These are phyloP conservation scores for Chunga burmeisteri DNA, from an alignment of 2,113 vertebrate species.

Conservation along the genomic window DNA sequence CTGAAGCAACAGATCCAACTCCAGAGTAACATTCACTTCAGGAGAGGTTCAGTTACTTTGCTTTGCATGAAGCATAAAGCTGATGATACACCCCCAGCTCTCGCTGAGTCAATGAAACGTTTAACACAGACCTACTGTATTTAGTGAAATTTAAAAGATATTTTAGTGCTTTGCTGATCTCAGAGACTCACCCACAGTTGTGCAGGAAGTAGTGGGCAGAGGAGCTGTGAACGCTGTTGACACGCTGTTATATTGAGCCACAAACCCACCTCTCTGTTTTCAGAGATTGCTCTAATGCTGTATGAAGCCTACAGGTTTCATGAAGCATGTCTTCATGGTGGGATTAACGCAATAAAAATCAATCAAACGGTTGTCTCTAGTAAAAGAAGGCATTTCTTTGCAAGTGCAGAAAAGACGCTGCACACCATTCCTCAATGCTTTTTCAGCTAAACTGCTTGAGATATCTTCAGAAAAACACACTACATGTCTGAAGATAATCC, in stretches of 20 bases:
- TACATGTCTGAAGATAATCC: background rate
- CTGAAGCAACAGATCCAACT: background rate
- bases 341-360: background rate
- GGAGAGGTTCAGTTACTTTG: background rate
- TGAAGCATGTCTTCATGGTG: background rate
- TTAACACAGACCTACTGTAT: background rate
- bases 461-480: background rate
- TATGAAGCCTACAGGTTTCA: background rate
- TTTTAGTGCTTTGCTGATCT: background rate
- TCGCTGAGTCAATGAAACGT: background rate
- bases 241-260: background rate
- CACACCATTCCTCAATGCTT: background rate
- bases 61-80: background rate
- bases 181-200: background rate
- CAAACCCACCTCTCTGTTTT: background rate
- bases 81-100: background rate
- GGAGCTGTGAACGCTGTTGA: background rate
- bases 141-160: background rate
- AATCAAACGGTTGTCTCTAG: background rate
- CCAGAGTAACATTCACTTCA: background rate
- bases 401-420: background rate
- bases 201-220: background rate
- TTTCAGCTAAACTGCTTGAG: background rate
- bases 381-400: background rate
- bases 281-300: background rate